phyloP scores from a whole-genome alignment of 2,888 invertebrate species.

The Actias luna region DNA sequence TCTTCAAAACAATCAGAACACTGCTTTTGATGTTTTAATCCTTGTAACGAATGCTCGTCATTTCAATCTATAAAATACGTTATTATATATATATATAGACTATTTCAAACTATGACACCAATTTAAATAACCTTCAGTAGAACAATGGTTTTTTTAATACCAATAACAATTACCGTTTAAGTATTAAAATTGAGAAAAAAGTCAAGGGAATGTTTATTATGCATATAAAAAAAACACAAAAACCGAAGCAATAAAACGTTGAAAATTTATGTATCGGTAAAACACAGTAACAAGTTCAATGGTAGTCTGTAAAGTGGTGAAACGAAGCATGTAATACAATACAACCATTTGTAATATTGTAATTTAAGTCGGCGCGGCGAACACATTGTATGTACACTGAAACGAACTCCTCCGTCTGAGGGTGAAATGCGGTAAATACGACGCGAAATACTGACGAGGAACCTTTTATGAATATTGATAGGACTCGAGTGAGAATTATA shows the following conservation, averaged over 20 bases:
- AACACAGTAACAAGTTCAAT: constrained; percentile 50
- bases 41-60: not conserved
- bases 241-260: constrained; percentile 41
- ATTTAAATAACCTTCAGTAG: not conserved
- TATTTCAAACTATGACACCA: not conserved
- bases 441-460: constrained; percentile 55
- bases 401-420: constrained; percentile 46
- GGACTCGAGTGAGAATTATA: constrained; percentile 42
- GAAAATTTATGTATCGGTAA: constrained; percentile 48
- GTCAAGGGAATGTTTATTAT: not conserved
- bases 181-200: not conserved
- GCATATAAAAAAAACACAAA: constrained; percentile 30
- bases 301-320: constrained; percentile 47
- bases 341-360: constrained; percentile 58
- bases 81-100: not conserved
- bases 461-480: constrained; percentile 65
- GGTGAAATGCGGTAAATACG: constrained; percentile 44
- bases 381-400: constrained; percentile 59
- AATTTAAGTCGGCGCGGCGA: constrained; percentile 51
- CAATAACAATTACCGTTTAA: not conserved
- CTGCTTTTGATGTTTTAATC: constrained; percentile 13
- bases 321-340: constrained; percentile 59
- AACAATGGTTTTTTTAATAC: not conserved
- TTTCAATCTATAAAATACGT: not conserved
- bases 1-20: constrained; percentile 18